phyloP scores from a whole-genome alignment of 2,888 invertebrate genomes.

The Malthinus seriepunctatus region DNA sequence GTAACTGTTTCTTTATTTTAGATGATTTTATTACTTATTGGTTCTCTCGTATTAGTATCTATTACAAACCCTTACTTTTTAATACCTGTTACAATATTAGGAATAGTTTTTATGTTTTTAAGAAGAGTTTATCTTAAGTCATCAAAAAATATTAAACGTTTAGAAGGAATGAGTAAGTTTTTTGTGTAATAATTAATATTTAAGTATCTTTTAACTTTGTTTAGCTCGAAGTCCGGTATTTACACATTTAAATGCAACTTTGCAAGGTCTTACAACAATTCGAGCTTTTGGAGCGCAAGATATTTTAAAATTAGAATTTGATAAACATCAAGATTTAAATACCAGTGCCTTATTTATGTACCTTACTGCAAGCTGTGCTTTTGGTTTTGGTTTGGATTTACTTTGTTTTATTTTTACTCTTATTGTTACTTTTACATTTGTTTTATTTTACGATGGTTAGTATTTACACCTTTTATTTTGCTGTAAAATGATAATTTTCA shows the following conservation, averaged over 20 bases:
- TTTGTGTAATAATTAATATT: background rate
- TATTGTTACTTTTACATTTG: conserved; percentile 68
- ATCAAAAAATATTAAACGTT: conserved; percentile 70
- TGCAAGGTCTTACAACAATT: conserved; percentile 80
- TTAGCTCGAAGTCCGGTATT: conserved; percentile 84
- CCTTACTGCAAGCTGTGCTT: conserved; percentile 65
- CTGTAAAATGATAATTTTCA: background rate
- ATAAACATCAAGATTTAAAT: conserved; percentile 64
- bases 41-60: conserved; percentile 59
- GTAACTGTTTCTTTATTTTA: conserved; percentile 37
- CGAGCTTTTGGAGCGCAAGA: conserved; percentile 73
- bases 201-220: conserved; percentile 20
- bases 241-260: conserved; percentile 76
- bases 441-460: conserved; percentile 54
- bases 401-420: conserved; percentile 66
- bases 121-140: conserved; percentile 69
- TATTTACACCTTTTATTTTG: background rate
- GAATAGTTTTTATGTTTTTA: conserved; percentile 64
- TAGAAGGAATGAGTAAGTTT: conserved; percentile 65
- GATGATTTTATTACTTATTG: conserved; percentile 56
- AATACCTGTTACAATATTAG: conserved; percentile 58
- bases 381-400: conserved; percentile 67
- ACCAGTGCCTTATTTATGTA: conserved; percentile 70
- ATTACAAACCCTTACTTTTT: conserved; percentile 59
- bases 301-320: conserved; percentile 61